Evolutionary conservation across 2,797 vertebrate species (phyloP), one percentile per base, ranked within the genome.

Genomic region (Enteromius viviparus): DNA sequence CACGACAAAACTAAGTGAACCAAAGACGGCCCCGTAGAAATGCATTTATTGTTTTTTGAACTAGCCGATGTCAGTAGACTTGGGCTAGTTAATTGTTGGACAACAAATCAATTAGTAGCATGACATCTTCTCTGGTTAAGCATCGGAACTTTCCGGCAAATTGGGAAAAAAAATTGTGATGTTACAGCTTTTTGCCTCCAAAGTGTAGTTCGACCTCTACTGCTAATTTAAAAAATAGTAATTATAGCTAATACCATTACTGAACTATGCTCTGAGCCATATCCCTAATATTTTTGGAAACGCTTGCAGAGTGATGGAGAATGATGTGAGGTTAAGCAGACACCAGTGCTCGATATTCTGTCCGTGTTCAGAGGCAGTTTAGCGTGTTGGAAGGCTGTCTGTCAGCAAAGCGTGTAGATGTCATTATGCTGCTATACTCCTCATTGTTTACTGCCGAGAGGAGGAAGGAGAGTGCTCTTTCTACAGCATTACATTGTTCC

Each of bases 371-470:
- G 37, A 10, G 26, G 40, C 51, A 71, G 37, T 71, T 60, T 17
- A 47, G 19, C 19, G 8, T 74, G 23, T 71, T 74, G 17, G 68
- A 47, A 40, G 55, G 11, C 21, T 70, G 45, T 74, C 76, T 79
- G 60, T 81, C 69, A 47, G 55, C 68, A 74, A 29, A 37, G 55
- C 42, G 8, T 74, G 80, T 74, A 74, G 58, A 81, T 74, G 80
- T 37, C 29, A 37, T 81, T 74, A 37, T 74, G 70, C 69, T 81
- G 62, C 68, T 66, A 55, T 75, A 45, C 62, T 80, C 64, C n/a
- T 75, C 75, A 71, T 82, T 85, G 84, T 82, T 85, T 78, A 74
- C 74, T 72, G 65, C 70, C 29, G 21, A 60, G 58, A 68, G 64
- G 40, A 77, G 69, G 76, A 79, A 74, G 62, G 32, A 60, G 37